Evolutionary conservation across 2,113 vertebrate species (phyloP).

Genomic region (Chroicocephalus ridibundus): DNA sequence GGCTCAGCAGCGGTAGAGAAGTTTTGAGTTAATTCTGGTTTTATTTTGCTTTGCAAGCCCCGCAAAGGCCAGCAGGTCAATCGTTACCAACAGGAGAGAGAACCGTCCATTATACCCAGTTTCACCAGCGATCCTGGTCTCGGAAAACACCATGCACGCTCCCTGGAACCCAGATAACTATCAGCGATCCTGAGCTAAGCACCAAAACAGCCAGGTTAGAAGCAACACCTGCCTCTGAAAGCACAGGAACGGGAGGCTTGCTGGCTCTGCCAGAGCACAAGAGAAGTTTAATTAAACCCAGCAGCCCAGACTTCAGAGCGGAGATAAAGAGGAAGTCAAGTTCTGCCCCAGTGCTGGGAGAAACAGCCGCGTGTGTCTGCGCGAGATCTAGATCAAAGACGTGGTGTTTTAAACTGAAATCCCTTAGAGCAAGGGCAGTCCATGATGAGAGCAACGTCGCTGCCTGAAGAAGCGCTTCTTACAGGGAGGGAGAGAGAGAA

Average conservation of each 20-base stretch:
- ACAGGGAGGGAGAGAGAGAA: neutral
- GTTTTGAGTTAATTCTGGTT: neutral
- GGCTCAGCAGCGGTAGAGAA: accelerated
- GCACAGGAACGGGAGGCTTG: neutral
- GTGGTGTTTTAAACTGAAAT: neutral
- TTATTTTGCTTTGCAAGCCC: neutral
- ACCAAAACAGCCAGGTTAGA: neutral
- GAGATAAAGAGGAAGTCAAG: neutral
- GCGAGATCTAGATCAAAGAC: neutral
- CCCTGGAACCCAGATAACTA: neutral
- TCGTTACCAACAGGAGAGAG: neutral
- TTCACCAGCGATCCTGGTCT: neutral
- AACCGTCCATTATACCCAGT: accelerated
- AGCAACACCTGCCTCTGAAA: neutral
- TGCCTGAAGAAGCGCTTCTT: neutral
- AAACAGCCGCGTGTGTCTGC: accelerated
- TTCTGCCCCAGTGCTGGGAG: neutral
- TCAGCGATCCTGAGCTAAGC: neutral
- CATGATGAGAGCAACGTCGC: accelerated
- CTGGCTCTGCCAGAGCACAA: neutral
- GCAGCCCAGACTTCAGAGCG: neutral
- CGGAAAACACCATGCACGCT: accelerated
- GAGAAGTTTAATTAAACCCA: neutral
- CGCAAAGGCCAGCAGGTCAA: neutral
- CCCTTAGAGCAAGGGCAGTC: neutral